Evolutionary conservation across 2,797 vertebrate species (phyloP), one percentile per base, ranked within the genome.

Genomic region (Peromyscus attwateri): DNA sequence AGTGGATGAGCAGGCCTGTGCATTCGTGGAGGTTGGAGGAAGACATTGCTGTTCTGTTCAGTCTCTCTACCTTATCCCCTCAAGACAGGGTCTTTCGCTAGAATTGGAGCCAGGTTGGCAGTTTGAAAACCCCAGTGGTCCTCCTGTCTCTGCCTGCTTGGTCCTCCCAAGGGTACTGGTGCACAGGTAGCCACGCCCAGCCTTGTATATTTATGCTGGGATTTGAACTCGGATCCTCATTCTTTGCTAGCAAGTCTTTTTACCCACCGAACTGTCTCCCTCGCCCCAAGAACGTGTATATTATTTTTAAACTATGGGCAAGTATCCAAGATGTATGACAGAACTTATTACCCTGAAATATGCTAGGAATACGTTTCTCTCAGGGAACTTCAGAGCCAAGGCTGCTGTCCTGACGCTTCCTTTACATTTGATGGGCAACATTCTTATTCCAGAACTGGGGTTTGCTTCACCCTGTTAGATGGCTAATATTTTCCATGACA

Each of bases 401-500:
- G 29, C 52, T 40, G 81, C 17, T 68, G 43, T 49, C 27, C 5
- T 21, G 37, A 40, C 83, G 40, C 19, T 91, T 89, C 64, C 12
- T 97, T 95, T 68, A 87, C 71, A 62, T 87, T 80, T 95, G 66
- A 87, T 49, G 92, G 89, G 25, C 19, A 80, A 80, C 64, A 66
- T 14, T 87, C 91, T 89, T 40, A 83, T 60, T 76, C 84, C 81
- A 88, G 77, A 91, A 77, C 55, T 92, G 95, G 84, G 43, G 34
- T 66, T 92, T 94, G 31, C 70, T 91, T 96, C 43, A 75, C 96
- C 82, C 34, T 85, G 68, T 91, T 84, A 77, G 75, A 94, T 40
- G 87, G 83, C 95, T 97, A 90, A 97, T 85, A 89, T 97, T 97
- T 96, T 98, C 96, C 91, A 91, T n/a, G 31, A 90, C 79, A 96